Conservation (phyloP, 2,888 invertebrate genomes). For the Chrysolina oricalcia region DNA sequence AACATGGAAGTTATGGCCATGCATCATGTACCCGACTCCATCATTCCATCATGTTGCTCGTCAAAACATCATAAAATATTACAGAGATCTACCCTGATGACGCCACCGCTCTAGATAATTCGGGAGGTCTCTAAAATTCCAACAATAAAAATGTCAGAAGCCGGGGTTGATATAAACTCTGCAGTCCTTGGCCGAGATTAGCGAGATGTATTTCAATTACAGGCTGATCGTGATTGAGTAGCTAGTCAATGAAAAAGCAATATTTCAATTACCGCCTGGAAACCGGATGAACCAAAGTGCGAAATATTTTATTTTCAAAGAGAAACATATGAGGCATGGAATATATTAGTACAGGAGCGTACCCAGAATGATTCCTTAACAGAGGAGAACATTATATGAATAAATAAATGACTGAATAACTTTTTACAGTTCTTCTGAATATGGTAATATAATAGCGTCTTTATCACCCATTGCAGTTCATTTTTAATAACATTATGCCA, state of each 20-base stretch:
- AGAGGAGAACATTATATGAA: too few relatives aligned
- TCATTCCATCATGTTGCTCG: not conserved
- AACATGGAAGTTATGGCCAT: not conserved
- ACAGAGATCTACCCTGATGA: not conserved
- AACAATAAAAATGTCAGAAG: not conserved
- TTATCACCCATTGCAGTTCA: too few relatives aligned
- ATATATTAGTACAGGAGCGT: too few relatives aligned
- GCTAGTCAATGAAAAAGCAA: not conserved
- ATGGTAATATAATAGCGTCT: too few relatives aligned
- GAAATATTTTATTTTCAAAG: too few relatives aligned
- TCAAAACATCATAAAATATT: conserved; percentile 5
- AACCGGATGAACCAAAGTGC: too few relatives aligned
- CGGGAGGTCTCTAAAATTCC: not conserved
- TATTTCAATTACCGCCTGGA: not conserved
- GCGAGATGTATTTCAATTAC: conserved; percentile 3
- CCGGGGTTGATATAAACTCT: not conserved
- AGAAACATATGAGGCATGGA: too few relatives aligned
- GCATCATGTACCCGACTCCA: not conserved
- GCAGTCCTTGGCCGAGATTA: not conserved
- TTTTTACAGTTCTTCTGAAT: too few relatives aligned
- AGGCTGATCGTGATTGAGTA: not conserved
- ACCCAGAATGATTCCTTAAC: too few relatives aligned
- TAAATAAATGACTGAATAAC: too few relatives aligned
- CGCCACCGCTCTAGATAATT: not conserved
- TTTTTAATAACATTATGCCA: too few relatives aligned